Conservation (phyloP, 2,797 vertebrate species). For the Anabas testudineus region DNA sequence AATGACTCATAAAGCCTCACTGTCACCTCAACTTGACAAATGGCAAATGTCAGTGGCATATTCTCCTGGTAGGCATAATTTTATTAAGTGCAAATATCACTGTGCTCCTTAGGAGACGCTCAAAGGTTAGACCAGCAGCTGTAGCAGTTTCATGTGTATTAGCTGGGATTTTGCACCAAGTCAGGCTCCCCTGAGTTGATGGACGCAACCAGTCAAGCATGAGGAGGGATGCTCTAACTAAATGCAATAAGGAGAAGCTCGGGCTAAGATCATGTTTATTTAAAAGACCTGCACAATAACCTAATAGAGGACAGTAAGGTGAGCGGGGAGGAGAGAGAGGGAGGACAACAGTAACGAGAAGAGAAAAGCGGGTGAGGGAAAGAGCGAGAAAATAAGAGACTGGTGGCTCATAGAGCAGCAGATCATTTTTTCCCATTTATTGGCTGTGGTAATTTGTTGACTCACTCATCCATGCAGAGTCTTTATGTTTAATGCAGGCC, state of each 20-base stretch:
- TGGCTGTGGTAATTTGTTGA: constrained; percentile 89
- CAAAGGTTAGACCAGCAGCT: constrained; percentile 90
- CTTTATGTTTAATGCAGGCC: constrained; percentile 90
- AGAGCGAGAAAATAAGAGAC: constrained; percentile 62
- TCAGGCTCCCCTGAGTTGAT: constrained; percentile 79
- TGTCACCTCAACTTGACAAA: constrained; percentile 88
- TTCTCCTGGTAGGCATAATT: constrained; percentile 91
- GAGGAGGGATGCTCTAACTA: constrained; percentile 79
- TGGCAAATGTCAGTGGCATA: constrained; percentile 90
- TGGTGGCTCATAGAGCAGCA: constrained; percentile 72
- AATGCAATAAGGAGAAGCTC: constrained; percentile 85
- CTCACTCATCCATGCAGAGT: constrained; percentile 89
- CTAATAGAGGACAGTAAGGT: constrained; percentile 75
- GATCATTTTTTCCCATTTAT: constrained; percentile 84
- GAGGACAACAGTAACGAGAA: constrained; percentile 30
- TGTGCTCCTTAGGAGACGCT: constrained; percentile 88
- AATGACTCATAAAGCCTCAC: constrained; percentile 85
- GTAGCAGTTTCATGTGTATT: constrained; percentile 87
- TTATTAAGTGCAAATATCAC: constrained; percentile 92
- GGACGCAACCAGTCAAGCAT: constrained; percentile 85
- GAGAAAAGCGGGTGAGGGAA: constrained; percentile 37
- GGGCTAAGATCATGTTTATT: constrained; percentile 87
- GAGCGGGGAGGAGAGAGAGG: constrained; percentile 28
- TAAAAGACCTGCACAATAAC: constrained; percentile 85
- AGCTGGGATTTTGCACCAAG: constrained; percentile 79